These are phyloP conservation scores for Montipora efflorescens DNA, from an alignment of 64 coral and sea anemone genomes.

Conservation along the genomic window DNA sequence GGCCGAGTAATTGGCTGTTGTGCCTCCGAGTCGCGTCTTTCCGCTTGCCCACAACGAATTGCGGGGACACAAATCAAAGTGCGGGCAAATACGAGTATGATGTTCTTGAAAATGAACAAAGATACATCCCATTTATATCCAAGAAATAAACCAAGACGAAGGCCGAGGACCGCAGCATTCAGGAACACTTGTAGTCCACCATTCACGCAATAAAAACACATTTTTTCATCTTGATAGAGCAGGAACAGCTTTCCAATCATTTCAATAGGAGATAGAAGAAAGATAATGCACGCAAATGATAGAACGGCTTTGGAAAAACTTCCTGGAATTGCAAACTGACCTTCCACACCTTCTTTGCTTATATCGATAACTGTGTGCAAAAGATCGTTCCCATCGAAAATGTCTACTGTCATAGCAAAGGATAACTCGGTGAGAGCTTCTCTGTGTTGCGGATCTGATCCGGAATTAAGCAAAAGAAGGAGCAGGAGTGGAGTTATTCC, in stretches of 20 bases:
- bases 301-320: background rate
- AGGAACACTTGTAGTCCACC: background rate
- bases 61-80: background rate
- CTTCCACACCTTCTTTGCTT: background rate
- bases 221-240: background rate
- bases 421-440: background rate
- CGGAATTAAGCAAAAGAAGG: background rate
- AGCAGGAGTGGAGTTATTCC: background rate
- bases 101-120: slow-evolving; percentile 3
- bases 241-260: background rate
- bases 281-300: background rate
- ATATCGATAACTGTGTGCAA: background rate
- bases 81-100: background rate
- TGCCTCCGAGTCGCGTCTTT: background rate
- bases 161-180: background rate
- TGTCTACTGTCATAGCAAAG: background rate
- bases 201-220: background rate
- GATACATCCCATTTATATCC: background rate
- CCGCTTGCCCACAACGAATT: background rate
- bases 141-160: background rate
- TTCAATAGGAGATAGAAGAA: background rate
- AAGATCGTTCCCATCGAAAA: background rate
- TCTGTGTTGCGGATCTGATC: background rate
- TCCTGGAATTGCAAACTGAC: background rate
- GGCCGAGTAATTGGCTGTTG: background rate